Base-by-base conservation (phyloP, 2,113 vertebrate species). In the Verasper variegatus region DNA sequence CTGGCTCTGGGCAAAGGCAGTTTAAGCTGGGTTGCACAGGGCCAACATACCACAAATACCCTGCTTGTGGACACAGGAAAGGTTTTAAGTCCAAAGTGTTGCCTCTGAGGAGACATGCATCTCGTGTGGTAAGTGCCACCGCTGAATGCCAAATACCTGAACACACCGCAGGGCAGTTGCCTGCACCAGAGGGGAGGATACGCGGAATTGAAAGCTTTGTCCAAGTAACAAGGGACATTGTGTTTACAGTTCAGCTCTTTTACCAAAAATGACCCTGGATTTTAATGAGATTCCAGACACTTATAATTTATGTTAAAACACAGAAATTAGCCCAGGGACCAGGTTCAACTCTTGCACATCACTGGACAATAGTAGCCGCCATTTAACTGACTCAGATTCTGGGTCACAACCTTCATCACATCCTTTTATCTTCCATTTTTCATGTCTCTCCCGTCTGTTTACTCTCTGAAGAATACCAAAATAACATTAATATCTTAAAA, bases 41-140 rank as follows among this genome's bases (percentile, higher is more conserved):
- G 80, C 90, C 73, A 76, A 60, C 76, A 65, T 40, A 74, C 42
- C 84, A 85, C 82, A 88, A 82, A 89, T 76, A 58, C 82, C 74
- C 85, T 35, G 75, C 61, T 88, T 85, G 77, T 92, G 89, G 88
- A 94, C 91, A 92, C 83, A 80, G 82, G 90, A 93, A 93, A 90
- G 80, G 88, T 92, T 93, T 92, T 92, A 93, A 93, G 92, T 87
- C 90, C 87, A 89, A 80, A 90, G 81, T 84, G 89, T 90, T 88
- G 83, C 90, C 91, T 92, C 85, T 37, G 7, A 91, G 88, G 87
- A 81, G 84, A 89, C 87, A 77, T 42, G 82, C 69, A 85, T 70
- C 91, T 81, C 73, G 31, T 13, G 9, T 76, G 74, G 74, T 81
- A 76, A 88, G 83, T 85, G 83, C 76, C 71, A 58, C 13, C 3